Conservation (phyloP, 2,888 invertebrate genomes). For the Meteorus cinctellus region DNA sequence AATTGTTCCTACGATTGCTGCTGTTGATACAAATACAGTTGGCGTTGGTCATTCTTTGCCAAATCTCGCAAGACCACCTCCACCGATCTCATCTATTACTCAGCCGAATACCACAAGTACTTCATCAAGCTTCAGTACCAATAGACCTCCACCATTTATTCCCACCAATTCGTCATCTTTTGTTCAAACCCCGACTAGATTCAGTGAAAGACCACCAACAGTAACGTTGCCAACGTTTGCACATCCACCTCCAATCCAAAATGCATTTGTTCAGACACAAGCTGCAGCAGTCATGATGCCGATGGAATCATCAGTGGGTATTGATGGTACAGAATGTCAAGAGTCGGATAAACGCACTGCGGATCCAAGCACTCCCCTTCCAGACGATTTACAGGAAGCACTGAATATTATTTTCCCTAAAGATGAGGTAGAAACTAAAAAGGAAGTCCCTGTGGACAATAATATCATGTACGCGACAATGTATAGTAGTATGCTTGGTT, state of each 20-base stretch:
- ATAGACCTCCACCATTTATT: conserved; percentile 63
- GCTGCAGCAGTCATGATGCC: conserved; percentile 66
- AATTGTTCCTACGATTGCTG: conserved; percentile 41
- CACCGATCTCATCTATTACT: conserved; percentile 48
- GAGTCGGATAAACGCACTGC: conserved; percentile 70
- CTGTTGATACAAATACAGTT: conserved; percentile 41
- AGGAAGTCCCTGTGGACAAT: conserved; percentile 59
- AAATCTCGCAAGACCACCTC: conserved; percentile 57
- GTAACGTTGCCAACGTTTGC: conserved; percentile 41
- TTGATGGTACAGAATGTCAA: conserved; percentile 65
- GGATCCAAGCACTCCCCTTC: conserved; percentile 75
- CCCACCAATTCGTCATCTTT: conserved; percentile 60
- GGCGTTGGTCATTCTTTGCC: conserved; percentile 51
- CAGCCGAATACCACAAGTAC: conserved; percentile 19
- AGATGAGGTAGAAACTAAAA: conserved; percentile 69
- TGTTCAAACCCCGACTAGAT: conserved; percentile 57
- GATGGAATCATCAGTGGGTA: conserved; percentile 70
- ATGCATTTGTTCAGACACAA: conserved; percentile 54
- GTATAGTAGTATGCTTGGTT: conserved; percentile 70
- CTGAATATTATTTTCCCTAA: conserved; percentile 81
- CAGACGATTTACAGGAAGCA: conserved; percentile 81
- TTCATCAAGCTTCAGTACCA: conserved; percentile 57
- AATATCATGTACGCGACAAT: conserved; percentile 70
- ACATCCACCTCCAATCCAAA: conserved; percentile 51
- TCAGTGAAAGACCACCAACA: conserved; percentile 52